Base-by-base conservation (phyloP, 1,140 invertebrate species). In the Drosophila parabipectinata region DNA sequence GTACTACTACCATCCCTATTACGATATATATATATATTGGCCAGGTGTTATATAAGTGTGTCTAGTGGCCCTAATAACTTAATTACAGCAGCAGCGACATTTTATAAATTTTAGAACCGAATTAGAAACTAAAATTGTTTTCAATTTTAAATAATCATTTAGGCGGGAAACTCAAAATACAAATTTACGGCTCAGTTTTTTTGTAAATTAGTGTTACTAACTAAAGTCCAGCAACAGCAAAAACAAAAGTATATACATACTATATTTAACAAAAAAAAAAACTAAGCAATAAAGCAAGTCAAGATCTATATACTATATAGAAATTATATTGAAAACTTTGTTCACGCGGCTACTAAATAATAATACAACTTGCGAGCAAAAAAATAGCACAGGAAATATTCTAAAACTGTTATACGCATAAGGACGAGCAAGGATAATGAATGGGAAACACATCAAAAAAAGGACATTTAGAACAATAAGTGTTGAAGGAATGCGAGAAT, bases 381-480 rank as follows among this genome's bases (percentile, higher is more conserved):
- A 41, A 3, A 15, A 48, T 24, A 69, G 53, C 53, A 58, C 50
- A 57, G 52, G n/a, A 39, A 56, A 63, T 63, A 61, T 74, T 74
- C 41, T 45, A 44, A 64, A 77, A 63, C 72, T 84, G 67, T 80
- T 80, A 63, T 77, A 85, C 61, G 77, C 80, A 84, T 66, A 75
- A 72, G 37, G 26, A 50, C 56, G 14, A 34, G 12, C 62, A 12
- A 47, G 6, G 39, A 26, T 51, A 50, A 48, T 21, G 9, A 45
- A 32, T 30, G 14, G 47, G 24, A 54, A 48, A 74, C 63, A 77
- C 64, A 72, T 64, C 64, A 76, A 75, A 69, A 69, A 67, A 72
- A 68, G 21, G 21, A 82, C 59, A 64, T 64, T 64, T 77, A 77
- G 82, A 85, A 87, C 82, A 87, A 87, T 87, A 87, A 87, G 80